Base-by-base conservation (phyloP, 2,888 invertebrate genomes). In the Dascillus cervinus region DNA sequence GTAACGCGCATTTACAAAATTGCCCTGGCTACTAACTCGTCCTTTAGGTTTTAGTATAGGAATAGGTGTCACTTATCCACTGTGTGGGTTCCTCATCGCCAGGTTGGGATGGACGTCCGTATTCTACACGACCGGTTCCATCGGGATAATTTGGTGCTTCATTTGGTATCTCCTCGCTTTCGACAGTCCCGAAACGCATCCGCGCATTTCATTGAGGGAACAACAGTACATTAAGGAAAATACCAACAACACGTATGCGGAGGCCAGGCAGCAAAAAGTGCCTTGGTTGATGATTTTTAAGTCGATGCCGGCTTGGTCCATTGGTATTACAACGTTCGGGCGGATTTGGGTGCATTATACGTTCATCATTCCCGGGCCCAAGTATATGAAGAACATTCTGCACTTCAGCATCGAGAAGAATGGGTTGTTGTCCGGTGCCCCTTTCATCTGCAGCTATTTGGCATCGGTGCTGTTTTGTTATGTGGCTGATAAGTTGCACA, bases 31-130 rank as follows among this genome's bases (percentile, higher is more conserved):
- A 79, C n/a, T n/a, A n/a, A n/a, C n/a, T n/a, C n/a, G n/a, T n/a
- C n/a, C n/a, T n/a, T n/a, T n/a, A n/a, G n/a, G 81, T 52, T 81
- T 81, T 65, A 80, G 79, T 55, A 78, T 82, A 51, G 81, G 81
- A 12, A 81, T 81, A 43, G 81, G 81, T 4, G 58, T 81, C 46
- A 81, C 80, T 15, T 81, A 81, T 58, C 78, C 78, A 8, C 60
- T 81, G 21, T 79, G 79, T 52, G 81, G 81, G 19, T 77, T 79
- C 55, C 67, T 82, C 45, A 80, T 80, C 44, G 75, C 75, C 17
- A 69, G 75, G 40, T 73, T 73, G 34, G 80, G 80, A 29, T 81
- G 81, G 81, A 66, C 73, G 6, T 67, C 71, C 11, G 77, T 79
- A 5, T 81, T 81, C 61, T 81, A 80, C 57, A 79, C 79, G 6